Conservation (phyloP, 1,140 invertebrate species). For the Chrysoperla carnea region DNA sequence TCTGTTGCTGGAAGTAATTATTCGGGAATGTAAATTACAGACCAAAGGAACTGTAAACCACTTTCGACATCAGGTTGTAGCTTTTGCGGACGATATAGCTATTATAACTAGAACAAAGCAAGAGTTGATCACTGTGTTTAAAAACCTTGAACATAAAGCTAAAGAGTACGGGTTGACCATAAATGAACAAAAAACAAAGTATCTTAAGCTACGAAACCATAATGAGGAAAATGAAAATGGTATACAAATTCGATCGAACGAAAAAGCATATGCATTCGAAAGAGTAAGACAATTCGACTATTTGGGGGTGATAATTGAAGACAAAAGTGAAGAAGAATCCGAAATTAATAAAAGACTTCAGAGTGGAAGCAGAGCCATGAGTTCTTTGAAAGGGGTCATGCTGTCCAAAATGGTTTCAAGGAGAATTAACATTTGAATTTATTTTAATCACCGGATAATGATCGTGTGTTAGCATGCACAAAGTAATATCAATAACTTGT, state of each 20-base stretch:
- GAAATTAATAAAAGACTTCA: neutral
- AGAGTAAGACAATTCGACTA: conserved; percentile 1
- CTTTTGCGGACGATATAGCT: conserved; percentile 5
- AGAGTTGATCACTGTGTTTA: too few relatives aligned
- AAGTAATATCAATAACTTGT: too few relatives aligned
- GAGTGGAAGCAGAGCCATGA: neutral
- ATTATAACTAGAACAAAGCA: conserved; percentile 2
- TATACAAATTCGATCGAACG: neutral
- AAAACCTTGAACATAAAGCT: too few relatives aligned
- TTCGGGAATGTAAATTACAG: neutral
- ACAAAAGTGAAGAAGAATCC: neutral
- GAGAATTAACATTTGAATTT: too few relatives aligned
- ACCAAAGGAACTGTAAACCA: too few relatives aligned
- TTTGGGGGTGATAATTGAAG: conserved; percentile 2
- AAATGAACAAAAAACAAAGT: neutral
- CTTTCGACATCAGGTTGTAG: neutral
- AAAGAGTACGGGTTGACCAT: neutral
- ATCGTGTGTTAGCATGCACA: too few relatives aligned
- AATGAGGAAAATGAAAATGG: neutral
- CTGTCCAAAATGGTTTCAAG: neutral
- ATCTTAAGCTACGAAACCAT: neutral
- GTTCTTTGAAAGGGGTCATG: neutral
- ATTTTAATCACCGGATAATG: too few relatives aligned
- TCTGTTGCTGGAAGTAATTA: conserved; percentile 3
- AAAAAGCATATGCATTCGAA: neutral